A percentile compares a stretch with the other conserved stretches of the same genome.
These are phyloP conservation scores for Mantis religiosa DNA, from an alignment of 2,888 invertebrate species.

Conservation along the genomic window DNA sequence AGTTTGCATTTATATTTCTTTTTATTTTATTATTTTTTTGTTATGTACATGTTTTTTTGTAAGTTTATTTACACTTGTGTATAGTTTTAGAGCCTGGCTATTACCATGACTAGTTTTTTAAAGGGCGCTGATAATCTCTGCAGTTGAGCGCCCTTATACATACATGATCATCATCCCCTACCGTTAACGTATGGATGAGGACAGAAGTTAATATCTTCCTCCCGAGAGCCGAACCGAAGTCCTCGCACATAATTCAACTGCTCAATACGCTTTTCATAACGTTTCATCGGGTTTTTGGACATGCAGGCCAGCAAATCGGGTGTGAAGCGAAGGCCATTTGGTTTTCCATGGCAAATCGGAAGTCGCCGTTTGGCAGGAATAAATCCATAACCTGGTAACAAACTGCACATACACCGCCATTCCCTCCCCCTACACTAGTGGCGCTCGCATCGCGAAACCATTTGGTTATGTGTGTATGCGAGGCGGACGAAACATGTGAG, in stretches of 20 bases:
- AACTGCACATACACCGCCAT: background rate
- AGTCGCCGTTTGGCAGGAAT: background rate
- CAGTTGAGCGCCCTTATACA: too few relatives aligned
- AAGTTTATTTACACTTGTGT: too few relatives aligned
- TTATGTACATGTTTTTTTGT: too few relatives aligned
- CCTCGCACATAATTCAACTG: background rate
- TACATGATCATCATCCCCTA: too few relatives aligned
- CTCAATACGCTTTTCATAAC: background rate
- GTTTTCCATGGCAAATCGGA: background rate
- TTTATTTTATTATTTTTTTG: too few relatives aligned
- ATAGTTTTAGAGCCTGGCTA: too few relatives aligned
- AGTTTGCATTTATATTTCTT: too few relatives aligned
- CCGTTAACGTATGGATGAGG: background rate
- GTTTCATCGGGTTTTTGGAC: background rate
- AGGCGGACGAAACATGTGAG: background rate
- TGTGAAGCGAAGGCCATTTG: background rate
- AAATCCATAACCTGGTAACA: background rate
- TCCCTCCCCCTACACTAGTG: conserved; percentile 15
- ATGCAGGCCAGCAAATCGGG: background rate
- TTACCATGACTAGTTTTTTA: too few relatives aligned
- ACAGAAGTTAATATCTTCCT: background rate
- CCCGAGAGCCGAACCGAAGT: background rate
- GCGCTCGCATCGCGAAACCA: background rate
- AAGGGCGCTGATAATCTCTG: too few relatives aligned
- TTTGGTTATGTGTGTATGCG: conserved; percentile 14